Percentiles rank a stretch among this genome's conserved stretches.
These are phyloP conservation scores for Hipposideros armiger DNA, from an alignment of 2,113 vertebrate genomes.

Conservation along the genomic window DNA sequence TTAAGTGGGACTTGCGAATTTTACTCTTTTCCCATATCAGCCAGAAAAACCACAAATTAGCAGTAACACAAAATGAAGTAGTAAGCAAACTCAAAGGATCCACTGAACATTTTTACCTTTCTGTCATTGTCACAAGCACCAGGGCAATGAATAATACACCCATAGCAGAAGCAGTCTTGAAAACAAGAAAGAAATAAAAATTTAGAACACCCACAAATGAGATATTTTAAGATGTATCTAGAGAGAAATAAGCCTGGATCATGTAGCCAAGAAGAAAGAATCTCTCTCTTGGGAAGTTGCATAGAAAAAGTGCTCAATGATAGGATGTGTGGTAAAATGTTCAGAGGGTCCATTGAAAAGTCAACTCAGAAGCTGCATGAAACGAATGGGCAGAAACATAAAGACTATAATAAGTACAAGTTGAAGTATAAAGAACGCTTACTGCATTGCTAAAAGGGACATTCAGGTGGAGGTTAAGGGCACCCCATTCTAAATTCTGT, in stretches of 20 bases:
- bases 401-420: slow-evolving; percentile 83
- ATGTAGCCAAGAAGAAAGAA: slow-evolving; percentile 74
- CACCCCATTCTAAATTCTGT: slow-evolving; percentile 78
- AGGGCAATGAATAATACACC: background rate
- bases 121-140: background rate
- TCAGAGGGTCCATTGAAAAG: slow-evolving; percentile 80
- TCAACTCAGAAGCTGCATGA: slow-evolving; percentile 80
- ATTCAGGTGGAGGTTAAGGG: slow-evolving; percentile 85
- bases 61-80: background rate
- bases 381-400: slow-evolving; percentile 83
- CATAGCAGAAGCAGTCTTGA: slow-evolving; percentile 19
- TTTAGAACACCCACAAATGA: slow-evolving; percentile 70
- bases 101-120: slow-evolving; percentile 18
- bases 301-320: slow-evolving; percentile 73
- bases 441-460: slow-evolving; percentile 77
- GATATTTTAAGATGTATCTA: slow-evolving; percentile 78
- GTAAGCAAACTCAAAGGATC: background rate
- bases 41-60: background rate
- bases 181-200: slow-evolving; percentile 68
- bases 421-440: slow-evolving; percentile 80
- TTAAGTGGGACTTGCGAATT: background rate
- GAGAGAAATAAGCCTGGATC: slow-evolving; percentile 72
- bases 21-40: background rate
- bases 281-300: slow-evolving; percentile 78
- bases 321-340: slow-evolving; percentile 9